Conservation (phyloP, 2,888 invertebrate species). For the Oligia fasciuncula region DNA sequence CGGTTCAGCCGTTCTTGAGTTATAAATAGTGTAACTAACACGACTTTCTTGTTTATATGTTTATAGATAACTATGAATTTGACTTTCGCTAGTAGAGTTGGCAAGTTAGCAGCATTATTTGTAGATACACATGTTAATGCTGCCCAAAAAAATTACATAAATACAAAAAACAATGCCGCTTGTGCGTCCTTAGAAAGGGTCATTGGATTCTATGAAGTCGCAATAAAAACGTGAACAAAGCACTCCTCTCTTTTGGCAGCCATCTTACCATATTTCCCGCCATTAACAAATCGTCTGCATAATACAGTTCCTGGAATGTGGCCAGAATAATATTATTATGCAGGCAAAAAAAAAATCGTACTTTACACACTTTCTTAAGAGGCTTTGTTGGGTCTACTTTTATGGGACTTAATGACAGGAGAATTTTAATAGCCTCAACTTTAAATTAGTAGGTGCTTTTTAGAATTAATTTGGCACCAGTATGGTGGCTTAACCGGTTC, state of each 20-base stretch:
- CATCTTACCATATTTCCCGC: constrained; percentile 43
- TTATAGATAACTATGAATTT: neutral
- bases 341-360: constrained; percentile 38
- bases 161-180: neutral
- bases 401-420: neutral
- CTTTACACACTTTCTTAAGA: constrained; percentile 51
- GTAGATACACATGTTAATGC: neutral
- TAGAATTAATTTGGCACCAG: neutral
- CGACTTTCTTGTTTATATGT: too few species aligned
- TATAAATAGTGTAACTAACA: too few species aligned
- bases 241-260: constrained; percentile 43
- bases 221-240: constrained; percentile 42
- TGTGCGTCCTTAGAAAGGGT: neutral
- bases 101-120: neutral
- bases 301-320: constrained; percentile 52
- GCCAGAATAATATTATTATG: constrained; percentile 50
- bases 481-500: neutral
- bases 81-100: neutral
- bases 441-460: neutral
- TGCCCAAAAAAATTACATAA: too few species aligned
- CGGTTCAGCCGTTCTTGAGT: too few species aligned
- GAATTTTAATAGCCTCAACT: neutral
- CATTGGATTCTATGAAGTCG: constrained; percentile 12
- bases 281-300: constrained; percentile 60
- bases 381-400: constrained; percentile 9